A percentile compares a stretch with the other conserved stretches of the same genome.
Conservation (phyloP, 2,888 invertebrate genomes). For the Dolichomitus sp. region DNA sequence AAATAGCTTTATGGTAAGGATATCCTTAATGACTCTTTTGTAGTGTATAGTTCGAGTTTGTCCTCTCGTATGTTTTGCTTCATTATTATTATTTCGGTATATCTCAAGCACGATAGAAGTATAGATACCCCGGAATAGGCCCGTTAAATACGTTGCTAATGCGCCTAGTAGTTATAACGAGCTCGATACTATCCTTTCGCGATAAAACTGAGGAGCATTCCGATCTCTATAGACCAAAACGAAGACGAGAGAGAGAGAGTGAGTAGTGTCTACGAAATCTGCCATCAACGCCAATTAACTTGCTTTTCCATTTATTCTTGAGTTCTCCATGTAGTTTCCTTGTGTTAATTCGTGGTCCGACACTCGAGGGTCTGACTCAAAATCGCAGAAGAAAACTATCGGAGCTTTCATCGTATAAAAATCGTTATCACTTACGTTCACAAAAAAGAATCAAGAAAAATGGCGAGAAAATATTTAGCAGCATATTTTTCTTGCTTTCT, state of each 20-base stretch:
- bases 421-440: slow-evolving; percentile 61
- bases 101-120: slow-evolving; percentile 28
- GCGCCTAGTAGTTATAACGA: slow-evolving; percentile 49
- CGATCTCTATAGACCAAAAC: slow-evolving; percentile 25
- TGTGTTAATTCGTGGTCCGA: not conserved
- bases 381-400: slow-evolving; percentile 28
- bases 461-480: slow-evolving; percentile 76
- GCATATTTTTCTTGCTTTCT: slow-evolving; percentile 67
- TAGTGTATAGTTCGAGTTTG: slow-evolving; percentile 33
- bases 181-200: slow-evolving; percentile 34
- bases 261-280: no score
- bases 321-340: slow-evolving; percentile 20
- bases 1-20: no score
- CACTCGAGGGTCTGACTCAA: slow-evolving; percentile 8
- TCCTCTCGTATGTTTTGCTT: slow-evolving; percentile 3
- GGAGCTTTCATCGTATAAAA: slow-evolving; percentile 61
- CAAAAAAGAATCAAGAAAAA: slow-evolving; percentile 72
- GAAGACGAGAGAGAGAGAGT: slow-evolving; percentile 18
- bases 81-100: slow-evolving; percentile 9
- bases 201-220: slow-evolving; percentile 25
- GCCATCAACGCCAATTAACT: not conserved
- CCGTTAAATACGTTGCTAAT: slow-evolving; percentile 52
- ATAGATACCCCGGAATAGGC: slow-evolving; percentile 58
- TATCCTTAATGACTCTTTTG: slow-evolving; percentile 20
- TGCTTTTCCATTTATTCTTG: not conserved